These are phyloP conservation scores for Strigamia maritima DNA, from an alignment of 2,888 invertebrate species.

Conservation along the genomic window DNA sequence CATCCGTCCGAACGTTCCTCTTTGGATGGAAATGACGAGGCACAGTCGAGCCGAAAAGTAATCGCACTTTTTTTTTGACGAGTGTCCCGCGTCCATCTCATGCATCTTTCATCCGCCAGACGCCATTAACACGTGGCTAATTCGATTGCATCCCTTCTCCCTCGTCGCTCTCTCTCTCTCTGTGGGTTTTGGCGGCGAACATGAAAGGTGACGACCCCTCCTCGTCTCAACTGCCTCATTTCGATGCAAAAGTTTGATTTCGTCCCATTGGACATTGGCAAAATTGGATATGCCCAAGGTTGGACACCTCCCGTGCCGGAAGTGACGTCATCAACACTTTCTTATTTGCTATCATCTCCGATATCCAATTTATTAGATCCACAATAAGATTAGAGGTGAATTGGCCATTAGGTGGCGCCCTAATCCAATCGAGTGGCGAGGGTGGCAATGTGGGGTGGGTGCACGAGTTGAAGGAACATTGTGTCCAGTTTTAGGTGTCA, in stretches of 20 bases:
- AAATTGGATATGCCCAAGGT: neutral
- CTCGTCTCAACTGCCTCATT: neutral
- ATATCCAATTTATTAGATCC: slow-evolving; percentile 43
- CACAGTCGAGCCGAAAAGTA: neutral
- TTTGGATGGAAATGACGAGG: slow-evolving; percentile 17
- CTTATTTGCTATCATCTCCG: slow-evolving; percentile 42
- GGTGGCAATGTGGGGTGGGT: neutral
- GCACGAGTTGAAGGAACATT: neutral
- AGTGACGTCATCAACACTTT: slow-evolving; percentile 26
- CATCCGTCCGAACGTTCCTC: neutral
- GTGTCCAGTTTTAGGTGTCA: slow-evolving; percentile 14
- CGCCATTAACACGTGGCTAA: slow-evolving; percentile 38
- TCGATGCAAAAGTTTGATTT: slow-evolving; percentile 26
- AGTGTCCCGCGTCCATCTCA: neutral
- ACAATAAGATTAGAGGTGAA: slow-evolving; percentile 43
- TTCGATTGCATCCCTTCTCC: neutral
- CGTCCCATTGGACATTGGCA: neutral
- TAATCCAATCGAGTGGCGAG: slow-evolving; percentile 41
- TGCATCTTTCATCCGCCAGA: slow-evolving; percentile 16
- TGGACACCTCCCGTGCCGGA: neutral
- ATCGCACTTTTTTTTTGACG: neutral
- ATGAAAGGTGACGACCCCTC: slow-evolving; percentile 30
- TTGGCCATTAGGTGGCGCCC: slow-evolving; percentile 42
- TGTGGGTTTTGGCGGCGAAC: slow-evolving; percentile 34
- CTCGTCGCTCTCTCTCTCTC: neutral